phyloP scores from a whole-genome alignment of 2,888 invertebrate species.

The Heliconius erato region DNA sequence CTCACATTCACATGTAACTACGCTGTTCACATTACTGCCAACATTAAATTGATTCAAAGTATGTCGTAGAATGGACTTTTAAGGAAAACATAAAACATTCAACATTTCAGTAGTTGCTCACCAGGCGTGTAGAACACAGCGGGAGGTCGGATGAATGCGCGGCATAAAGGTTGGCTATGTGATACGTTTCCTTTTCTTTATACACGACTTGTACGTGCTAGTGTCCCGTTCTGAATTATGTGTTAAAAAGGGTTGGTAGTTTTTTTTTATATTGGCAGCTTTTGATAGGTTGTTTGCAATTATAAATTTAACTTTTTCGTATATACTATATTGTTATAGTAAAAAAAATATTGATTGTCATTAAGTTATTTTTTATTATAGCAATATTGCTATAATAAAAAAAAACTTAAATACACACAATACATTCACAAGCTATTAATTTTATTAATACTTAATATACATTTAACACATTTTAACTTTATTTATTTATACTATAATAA shows the following conservation, averaged over 20 bases:
- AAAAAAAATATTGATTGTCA: too few species aligned
- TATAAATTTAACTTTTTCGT: not conserved
- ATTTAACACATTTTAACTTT: too few species aligned
- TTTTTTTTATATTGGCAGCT: conserved; percentile 10
- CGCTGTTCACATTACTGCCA: not conserved
- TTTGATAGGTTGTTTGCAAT: not conserved
- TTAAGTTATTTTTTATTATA: too few species aligned
- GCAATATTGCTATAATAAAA: too few species aligned
- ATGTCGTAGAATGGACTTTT: conserved; percentile 21
- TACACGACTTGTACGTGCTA: conserved; percentile 66
- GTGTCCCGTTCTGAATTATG: conserved; percentile 49
- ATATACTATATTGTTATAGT: not conserved
- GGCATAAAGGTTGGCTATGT: conserved; percentile 71
- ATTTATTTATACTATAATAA: too few species aligned
- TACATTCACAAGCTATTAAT: too few species aligned
- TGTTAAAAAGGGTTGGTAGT: conserved; percentile 19
- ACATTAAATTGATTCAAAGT: conserved; percentile 17
- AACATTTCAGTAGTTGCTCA: conserved; percentile 71
- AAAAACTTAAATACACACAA: too few species aligned
- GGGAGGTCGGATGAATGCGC: conserved; percentile 75
- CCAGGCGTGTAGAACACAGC: conserved; percentile 70
- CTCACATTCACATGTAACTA: not conserved
- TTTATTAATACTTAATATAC: too few species aligned
- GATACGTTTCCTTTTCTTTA: conserved; percentile 76
- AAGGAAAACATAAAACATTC: conserved; percentile 53